Conservation (phyloP, 1,140 invertebrate genomes). For the Bombus confusus region DNA sequence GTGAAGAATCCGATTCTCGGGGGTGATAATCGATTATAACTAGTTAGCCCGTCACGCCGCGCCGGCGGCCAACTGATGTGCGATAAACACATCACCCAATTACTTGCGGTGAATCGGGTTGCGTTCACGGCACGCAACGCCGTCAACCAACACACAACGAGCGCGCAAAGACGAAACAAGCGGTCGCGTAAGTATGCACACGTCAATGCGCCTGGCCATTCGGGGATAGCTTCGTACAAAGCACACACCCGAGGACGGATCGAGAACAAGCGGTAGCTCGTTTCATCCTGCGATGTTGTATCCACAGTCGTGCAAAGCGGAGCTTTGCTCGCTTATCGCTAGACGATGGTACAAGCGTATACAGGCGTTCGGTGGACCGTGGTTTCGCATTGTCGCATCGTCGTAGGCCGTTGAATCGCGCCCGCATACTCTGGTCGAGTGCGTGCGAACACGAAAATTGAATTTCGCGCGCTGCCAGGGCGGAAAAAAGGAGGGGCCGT, state of each 20-base stretch:
- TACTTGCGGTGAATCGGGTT: slow-evolving; percentile 75
- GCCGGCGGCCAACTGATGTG: slow-evolving; percentile 72
- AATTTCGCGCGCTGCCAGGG: slow-evolving; percentile 50
- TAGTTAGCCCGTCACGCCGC: slow-evolving; percentile 69
- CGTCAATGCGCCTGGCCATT: not conserved
- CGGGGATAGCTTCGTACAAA: not conserved
- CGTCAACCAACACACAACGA: slow-evolving; percentile 1
- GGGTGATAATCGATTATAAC: slow-evolving; percentile 76
- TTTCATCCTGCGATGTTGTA: not conserved
- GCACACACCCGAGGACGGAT: not conserved
- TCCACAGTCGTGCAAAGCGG: not conserved
- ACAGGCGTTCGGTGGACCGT: slow-evolving; percentile 50
- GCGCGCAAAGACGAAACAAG: slow-evolving; percentile 27
- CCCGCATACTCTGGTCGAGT: not conserved
- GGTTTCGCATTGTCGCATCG: slow-evolving; percentile 36
- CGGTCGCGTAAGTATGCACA: not conserved
- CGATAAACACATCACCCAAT: slow-evolving; percentile 81
- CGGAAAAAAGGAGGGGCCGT: slow-evolving; percentile 48
- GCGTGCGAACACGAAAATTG: slow-evolving; percentile 57
- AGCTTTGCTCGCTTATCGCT: slow-evolving; percentile 51
- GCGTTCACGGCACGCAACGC: slow-evolving; percentile 67
- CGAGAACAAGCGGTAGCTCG: not conserved
- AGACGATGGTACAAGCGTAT: slow-evolving; percentile 3
- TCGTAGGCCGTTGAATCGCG: not conserved
- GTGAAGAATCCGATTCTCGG: slow-evolving; percentile 73